Conservation (phyloP, 2,797 vertebrate genomes). For the Ataeniobius toweri region DNA sequence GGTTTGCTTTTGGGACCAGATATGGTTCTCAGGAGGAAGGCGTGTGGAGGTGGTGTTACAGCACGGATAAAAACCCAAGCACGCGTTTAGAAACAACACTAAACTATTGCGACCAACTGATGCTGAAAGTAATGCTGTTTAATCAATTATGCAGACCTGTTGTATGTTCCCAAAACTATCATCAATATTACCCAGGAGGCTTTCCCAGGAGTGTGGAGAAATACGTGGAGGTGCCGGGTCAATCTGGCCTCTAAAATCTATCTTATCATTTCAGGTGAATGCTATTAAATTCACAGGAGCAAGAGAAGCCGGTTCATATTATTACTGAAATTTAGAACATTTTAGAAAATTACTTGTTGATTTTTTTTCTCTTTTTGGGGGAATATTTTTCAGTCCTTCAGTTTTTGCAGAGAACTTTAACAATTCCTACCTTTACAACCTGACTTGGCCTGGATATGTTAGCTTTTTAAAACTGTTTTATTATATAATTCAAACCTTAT, state of each 20-base stretch:
- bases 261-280: constrained; percentile 16
- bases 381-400: background rate
- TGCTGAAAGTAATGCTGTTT: constrained; percentile 39
- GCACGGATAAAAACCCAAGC: constrained; percentile 38
- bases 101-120: constrained; percentile 15
- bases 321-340: background rate
- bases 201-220: constrained; percentile 13
- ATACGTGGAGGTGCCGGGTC: constrained; percentile 24
- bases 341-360: background rate
- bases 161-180: constrained; percentile 17
- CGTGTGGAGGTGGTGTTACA: constrained; percentile 38
- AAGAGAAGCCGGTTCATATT: background rate
- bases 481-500: background rate
- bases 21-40: constrained; percentile 24
- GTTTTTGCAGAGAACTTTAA: background rate
- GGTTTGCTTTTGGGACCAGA: constrained; percentile 57
- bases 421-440: background rate
- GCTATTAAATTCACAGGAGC: constrained; percentile 1
- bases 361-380: background rate
- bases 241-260: constrained; percentile 24
- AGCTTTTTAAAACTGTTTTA: background rate
- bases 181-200: constrained; percentile 42
- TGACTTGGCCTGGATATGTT: background rate
- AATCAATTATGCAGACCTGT: constrained; percentile 47
- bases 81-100: constrained; percentile 35